Percentiles rank a stretch among this genome's conserved stretches.
These are phyloP conservation scores for Phenacoccus solenopsis DNA, from an alignment of 1,140 invertebrate species.

Conservation along the genomic window DNA sequence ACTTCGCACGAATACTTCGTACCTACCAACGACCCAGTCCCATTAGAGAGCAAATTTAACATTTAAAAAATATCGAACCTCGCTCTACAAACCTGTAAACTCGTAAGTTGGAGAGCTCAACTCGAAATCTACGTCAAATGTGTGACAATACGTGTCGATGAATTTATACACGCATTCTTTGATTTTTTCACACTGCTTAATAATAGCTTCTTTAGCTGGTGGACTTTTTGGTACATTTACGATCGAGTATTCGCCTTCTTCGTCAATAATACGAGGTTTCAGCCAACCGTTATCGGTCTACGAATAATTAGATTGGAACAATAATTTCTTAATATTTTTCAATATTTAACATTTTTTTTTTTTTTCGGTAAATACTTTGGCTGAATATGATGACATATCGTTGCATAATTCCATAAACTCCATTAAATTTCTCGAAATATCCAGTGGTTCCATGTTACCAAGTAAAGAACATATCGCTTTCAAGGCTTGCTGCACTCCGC, in stretches of 20 bases:
- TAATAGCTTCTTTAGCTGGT: slow-evolving; percentile 30
- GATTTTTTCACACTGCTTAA: slow-evolving; percentile 50
- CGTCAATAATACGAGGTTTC: slow-evolving; percentile 34
- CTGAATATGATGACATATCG: slow-evolving; percentile 26
- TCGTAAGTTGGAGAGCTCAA: slow-evolving; percentile 30
- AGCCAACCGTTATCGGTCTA: slow-evolving; percentile 25
- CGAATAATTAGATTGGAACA: not conserved
- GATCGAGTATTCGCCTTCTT: slow-evolving; percentile 41
- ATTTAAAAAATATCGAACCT: not conserved
- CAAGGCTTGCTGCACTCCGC: slow-evolving; percentile 68
- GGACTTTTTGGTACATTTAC: not conserved
- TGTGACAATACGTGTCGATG: slow-evolving; percentile 64
- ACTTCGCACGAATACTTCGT: slow-evolving; percentile 52
- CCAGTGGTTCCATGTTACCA: slow-evolving; percentile 72
- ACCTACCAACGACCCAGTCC: slow-evolving; percentile 40
- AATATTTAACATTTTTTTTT: not conserved
- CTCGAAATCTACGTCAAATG: slow-evolving; percentile 73
- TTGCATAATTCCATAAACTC: slow-evolving; percentile 51
- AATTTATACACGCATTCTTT: slow-evolving; percentile 57
- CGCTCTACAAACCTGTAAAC: slow-evolving; percentile 11
- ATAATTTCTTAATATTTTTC: too few species aligned
- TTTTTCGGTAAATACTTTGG: not conserved
- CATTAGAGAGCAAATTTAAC: not conserved
- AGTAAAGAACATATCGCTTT: slow-evolving; percentile 83
- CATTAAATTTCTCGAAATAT: slow-evolving; percentile 61